Conservation (phyloP, 2,113 vertebrate species). For the Rhinopomastus cyanomelas region DNA sequence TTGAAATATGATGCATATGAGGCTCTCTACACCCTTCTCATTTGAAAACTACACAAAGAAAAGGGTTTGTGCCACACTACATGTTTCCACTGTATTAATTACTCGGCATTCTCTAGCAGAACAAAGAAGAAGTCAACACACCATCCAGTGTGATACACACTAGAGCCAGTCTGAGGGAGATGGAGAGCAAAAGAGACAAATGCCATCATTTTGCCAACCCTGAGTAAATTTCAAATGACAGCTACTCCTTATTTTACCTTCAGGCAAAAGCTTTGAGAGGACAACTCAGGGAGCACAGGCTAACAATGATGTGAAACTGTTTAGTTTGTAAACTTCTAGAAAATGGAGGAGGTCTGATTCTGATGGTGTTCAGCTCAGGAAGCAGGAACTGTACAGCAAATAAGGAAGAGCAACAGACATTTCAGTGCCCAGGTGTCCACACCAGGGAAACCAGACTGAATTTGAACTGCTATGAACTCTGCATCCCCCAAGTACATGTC, state of each 20-base stretch:
- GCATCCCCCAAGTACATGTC: not conserved
- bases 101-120: not conserved
- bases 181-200: constrained; percentile 51
- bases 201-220: constrained; percentile 25
- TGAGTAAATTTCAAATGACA: constrained; percentile 58
- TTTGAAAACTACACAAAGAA: not conserved
- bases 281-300: not conserved
- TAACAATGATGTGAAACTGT: not conserved
- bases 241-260: constrained; percentile 15
- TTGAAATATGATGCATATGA: not conserved
- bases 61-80: not conserved
- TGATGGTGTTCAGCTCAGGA: not conserved
- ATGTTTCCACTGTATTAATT: constrained; percentile 28
- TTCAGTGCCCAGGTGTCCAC: not conserved
- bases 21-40: not conserved
- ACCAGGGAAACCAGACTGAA: not conserved
- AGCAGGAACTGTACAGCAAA: not conserved
- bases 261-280: constrained; percentile 15
- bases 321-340: not conserved
- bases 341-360: not conserved
- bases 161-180: constrained; percentile 2
- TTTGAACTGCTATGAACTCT: not conserved
- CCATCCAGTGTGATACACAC: not conserved
- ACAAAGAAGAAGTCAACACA: constrained; percentile 10
- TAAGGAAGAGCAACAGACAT: accelerated